A percentile compares a stretch with the other conserved stretches of the same genome.
These are phyloP conservation scores for Dolichoris vasculosae DNA, from an alignment of 1,140 invertebrate genomes.

Conservation along the genomic window DNA sequence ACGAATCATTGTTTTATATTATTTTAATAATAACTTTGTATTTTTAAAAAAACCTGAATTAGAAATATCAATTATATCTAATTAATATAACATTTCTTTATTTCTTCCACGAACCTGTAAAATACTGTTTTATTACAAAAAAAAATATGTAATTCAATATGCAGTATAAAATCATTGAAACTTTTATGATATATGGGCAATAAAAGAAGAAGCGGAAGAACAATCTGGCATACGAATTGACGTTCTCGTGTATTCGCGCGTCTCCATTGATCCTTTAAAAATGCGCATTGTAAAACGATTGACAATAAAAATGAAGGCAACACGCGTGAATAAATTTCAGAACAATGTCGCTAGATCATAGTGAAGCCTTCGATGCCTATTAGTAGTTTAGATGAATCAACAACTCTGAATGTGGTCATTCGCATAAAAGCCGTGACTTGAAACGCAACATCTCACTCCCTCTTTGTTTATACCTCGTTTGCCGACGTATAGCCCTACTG, in stretches of 20 bases:
- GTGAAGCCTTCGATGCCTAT: slow-evolving; percentile 50
- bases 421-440: background rate
- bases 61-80: too few species aligned
- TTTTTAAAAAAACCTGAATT: too few species aligned
- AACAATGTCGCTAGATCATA: background rate
- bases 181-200: background rate
- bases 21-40: too few species aligned
- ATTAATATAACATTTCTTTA: too few species aligned
- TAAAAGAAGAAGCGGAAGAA: background rate
- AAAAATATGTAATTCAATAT: background rate
- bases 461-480: too few species aligned
- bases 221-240: too few species aligned
- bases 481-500: too few species aligned
- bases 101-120: background rate
- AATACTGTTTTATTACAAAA: background rate
- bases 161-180: background rate
- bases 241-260: background rate
- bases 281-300: too few species aligned
- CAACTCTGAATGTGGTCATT: background rate
- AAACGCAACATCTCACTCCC: too few species aligned
- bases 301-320: too few species aligned
- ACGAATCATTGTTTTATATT: too few species aligned
- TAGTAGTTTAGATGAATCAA: slow-evolving; percentile 64
- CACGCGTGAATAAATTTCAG: background rate
- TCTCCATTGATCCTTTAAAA: too few species aligned